Evolutionary conservation across 2,888 invertebrate genomes (phyloP).

Genomic region (Cancer borealis): DNA sequence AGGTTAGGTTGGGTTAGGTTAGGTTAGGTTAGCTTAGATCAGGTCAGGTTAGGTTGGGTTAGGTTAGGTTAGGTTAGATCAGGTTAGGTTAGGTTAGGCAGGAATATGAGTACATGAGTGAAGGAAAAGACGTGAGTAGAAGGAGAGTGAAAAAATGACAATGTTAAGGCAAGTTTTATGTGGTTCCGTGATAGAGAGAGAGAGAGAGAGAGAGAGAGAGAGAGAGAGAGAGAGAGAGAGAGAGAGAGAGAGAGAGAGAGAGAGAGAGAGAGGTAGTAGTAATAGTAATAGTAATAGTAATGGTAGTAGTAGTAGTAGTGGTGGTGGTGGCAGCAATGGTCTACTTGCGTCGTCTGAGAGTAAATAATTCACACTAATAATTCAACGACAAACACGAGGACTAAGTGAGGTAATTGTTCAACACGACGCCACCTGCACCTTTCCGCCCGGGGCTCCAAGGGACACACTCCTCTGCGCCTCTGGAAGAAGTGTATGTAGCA

Average conservation of each 20-base stretch:
- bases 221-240: neutral
- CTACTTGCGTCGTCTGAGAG: neutral
- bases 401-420: neutral
- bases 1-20: no score
- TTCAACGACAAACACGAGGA: slow-evolving; percentile 53
- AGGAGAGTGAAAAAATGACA: no score
- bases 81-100: neutral
- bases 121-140: neutral
- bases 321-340: neutral
- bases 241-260: neutral
- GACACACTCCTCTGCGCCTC: neutral
- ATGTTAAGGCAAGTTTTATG: no score
- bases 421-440: neutral
- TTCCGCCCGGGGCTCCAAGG: neutral
- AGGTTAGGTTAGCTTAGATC: no score
- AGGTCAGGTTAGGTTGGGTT: no score
- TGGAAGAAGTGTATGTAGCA: neutral
- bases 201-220: neutral
- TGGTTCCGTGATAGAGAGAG: neutral
- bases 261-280: neutral
- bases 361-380: slow-evolving; percentile 66
- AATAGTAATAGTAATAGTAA: neutral
- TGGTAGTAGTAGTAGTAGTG: neutral
- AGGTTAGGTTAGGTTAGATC: no score
- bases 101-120: neutral